Evolutionary conservation across 2,888 invertebrate genomes (phyloP).

Genomic region (Priocnemis perturbator): DNA sequence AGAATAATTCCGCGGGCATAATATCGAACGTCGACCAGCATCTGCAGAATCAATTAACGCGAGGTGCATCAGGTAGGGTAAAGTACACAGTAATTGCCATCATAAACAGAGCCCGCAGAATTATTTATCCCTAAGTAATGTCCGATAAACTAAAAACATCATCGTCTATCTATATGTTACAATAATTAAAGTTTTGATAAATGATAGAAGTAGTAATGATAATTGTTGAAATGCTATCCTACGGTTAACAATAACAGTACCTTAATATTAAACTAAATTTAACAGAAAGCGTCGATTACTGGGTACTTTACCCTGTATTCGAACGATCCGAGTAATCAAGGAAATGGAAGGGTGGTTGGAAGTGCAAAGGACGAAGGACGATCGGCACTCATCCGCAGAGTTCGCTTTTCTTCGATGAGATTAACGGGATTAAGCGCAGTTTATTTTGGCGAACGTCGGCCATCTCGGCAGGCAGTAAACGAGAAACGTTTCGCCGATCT

Average conservation of each 20-base stretch:
- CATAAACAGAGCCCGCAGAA: too few relatives aligned
- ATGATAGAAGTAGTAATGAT: too few relatives aligned
- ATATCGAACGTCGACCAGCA: conserved; percentile 38
- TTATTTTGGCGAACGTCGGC: conserved; percentile 9
- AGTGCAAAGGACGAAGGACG: conserved; percentile 1
- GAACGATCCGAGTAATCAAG: conserved; percentile 18
- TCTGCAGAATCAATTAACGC: conserved; percentile 42
- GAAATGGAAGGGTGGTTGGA: conserved; percentile 13
- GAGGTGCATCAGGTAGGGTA: conserved; percentile 30
- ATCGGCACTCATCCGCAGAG: conserved; percentile 10
- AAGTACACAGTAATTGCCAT: background rate
- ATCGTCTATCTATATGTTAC: too few relatives aligned
- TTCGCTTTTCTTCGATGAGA: conserved; percentile 13
- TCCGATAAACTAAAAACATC: too few relatives aligned
- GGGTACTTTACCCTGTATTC: background rate
- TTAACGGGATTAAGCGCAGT: conserved; percentile 15
- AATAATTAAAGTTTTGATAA: too few relatives aligned
- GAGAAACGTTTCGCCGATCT: conserved; percentile 52
- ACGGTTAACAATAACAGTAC: too few relatives aligned
- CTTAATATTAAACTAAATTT: too few relatives aligned
- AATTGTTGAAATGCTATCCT: too few relatives aligned
- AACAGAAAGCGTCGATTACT: background rate
- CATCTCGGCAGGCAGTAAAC: conserved; percentile 9
- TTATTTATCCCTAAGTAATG: too few relatives aligned
- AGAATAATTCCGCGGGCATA: conserved; percentile 21